A percentile compares a stretch with the other conserved stretches of the same genome.
phyloP scores from a whole-genome alignment of 2,888 invertebrate species.

The Lamellibrachia satsuma region DNA sequence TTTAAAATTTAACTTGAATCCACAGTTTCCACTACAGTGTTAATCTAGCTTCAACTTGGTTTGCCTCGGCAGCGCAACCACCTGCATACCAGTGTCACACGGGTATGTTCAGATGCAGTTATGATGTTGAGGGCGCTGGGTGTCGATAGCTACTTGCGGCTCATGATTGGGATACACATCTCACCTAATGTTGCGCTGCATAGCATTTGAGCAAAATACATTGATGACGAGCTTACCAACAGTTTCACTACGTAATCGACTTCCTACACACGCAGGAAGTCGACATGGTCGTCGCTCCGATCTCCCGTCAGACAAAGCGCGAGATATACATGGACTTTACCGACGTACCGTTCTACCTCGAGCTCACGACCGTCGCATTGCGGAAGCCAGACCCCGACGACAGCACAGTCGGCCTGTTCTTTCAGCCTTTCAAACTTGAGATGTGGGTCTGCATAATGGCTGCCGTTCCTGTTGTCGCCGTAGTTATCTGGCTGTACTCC shows the following conservation, averaged over 20 bases:
- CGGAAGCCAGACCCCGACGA: background rate
- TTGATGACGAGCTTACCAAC: background rate
- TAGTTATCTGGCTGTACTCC: background rate
- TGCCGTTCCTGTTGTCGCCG: background rate
- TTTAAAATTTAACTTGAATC: too few relatives aligned
- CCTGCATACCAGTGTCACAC: too few relatives aligned
- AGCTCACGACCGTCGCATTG: background rate
- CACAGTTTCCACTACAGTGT: too few relatives aligned
- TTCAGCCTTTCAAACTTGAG: background rate
- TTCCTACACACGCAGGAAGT: background rate
- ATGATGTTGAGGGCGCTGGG: too few relatives aligned
- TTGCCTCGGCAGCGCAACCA: too few relatives aligned
- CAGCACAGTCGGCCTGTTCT: background rate
- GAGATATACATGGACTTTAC: background rate
- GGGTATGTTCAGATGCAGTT: too few relatives aligned
- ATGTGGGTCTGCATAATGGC: background rate
- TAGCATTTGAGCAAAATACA: background rate
- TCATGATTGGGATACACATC: too few relatives aligned
- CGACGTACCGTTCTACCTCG: conserved; percentile 23
- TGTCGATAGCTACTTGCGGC: too few relatives aligned
- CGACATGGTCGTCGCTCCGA: background rate
- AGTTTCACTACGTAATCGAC: background rate
- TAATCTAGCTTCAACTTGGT: too few relatives aligned
- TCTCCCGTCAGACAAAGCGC: background rate
- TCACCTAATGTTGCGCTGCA: background rate